Percentiles rank a stretch among this genome's conserved stretches.
Conservation (phyloP, 2,797 vertebrate species). For the Leptodactylus fallax region DNA sequence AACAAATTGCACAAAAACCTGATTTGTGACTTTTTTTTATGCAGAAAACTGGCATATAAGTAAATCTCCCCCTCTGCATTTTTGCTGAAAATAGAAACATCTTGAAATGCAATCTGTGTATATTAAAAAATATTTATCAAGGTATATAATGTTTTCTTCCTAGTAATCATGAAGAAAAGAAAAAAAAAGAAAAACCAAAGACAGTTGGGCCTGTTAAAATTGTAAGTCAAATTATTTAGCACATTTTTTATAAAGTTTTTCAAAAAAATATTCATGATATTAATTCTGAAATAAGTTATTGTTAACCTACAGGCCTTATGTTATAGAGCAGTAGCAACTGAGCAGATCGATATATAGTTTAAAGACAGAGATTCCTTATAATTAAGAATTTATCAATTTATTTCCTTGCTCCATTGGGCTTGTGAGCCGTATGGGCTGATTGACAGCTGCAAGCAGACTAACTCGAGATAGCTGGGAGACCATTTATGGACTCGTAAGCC, state of each 20-base stretch:
- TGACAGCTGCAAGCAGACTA: background rate
- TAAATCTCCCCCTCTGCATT: too few relatives aligned
- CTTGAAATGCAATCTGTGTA: too few relatives aligned
- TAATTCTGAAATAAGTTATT: too few relatives aligned
- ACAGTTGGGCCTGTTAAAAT: constrained; percentile 65
- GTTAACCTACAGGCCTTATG: background rate
- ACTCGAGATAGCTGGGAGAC: too few relatives aligned
- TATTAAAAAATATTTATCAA: too few relatives aligned
- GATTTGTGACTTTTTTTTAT: too few relatives aligned
- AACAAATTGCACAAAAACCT: too few relatives aligned
- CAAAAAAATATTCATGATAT: background rate
- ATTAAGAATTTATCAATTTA: background rate
- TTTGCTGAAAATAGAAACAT: too few relatives aligned
- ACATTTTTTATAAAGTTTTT: background rate
- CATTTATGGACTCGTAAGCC: too few relatives aligned
- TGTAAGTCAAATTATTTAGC: constrained; percentile 40
- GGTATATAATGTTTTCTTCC: background rate
- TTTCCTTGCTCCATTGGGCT: too few relatives aligned
- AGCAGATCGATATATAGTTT: background rate
- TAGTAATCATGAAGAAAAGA: constrained; percentile 24
- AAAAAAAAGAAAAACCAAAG: constrained; percentile 46
- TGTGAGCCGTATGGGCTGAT: background rate
- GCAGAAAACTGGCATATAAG: too few relatives aligned
- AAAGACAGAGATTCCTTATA: background rate
- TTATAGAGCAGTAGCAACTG: background rate